Base-by-base conservation (phyloP, 1,140 invertebrate genomes). In the Venturia canescens region DNA sequence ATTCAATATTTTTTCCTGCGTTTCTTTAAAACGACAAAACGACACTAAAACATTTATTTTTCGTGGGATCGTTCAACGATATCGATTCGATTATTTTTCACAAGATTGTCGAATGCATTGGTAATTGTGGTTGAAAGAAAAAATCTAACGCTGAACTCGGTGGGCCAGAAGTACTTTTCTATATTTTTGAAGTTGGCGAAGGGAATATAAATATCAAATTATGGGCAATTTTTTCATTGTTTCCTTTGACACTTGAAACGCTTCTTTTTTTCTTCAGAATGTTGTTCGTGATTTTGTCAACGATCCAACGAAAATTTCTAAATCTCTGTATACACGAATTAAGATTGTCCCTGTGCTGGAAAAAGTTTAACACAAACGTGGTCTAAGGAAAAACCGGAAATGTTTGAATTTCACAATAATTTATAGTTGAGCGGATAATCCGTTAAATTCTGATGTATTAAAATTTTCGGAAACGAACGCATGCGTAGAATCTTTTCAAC, bases 1-100 rank as follows among this genome's bases (percentile, higher is more conserved):
- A 34, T 31, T 77, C 74, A 38, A 78, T 80, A 76, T 48, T 76
- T 57, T 76, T 76, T 67, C 60, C 3, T 74, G n/a, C 3, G 16
- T 69, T 66, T 50, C 48, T 67, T 1, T 44, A 21, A 66, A 50
- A 34, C 3, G 31, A 7, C 7, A 34, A 13, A 50, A 60, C 27
- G 29, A 53, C 13, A 78, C 38, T 6, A 57, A 34, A 34, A 69
- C 4, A 69, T 31, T 69, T 1, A 66, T 27, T 66, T 16, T 7
- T 66, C 63, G 63, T 66, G 7, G 5, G 63, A 66, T 27, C 63
- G 38, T 44, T 44, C 38, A 1, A 44, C 71, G 21, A 72, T 48
- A 74, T 74, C 48, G 3, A 15, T 29, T 27, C 5, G 4, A 27
- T 18, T 11, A 57, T n/a, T 50, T 44, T 3, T 4, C 11, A 44